A percentile compares a stretch with the other conserved stretches of the same genome.
phyloP scores from a whole-genome alignment of 2,888 invertebrate genomes.

The Caenorhabditis wallacei region DNA sequence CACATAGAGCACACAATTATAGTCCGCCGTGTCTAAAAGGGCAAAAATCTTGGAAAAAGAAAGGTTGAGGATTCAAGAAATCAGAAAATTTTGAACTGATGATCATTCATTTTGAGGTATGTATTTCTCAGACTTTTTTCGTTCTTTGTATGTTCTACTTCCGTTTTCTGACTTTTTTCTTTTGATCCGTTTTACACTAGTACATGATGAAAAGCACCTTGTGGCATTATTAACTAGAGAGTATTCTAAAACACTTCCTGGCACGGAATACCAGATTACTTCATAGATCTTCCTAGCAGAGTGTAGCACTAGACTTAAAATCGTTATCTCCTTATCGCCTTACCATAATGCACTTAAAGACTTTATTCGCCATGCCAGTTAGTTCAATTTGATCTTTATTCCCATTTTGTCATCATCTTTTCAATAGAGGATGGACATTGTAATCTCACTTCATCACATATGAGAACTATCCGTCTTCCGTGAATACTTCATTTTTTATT shows the following conservation, averaged over 20 bases:
- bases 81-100: not conserved
- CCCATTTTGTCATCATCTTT: no score
- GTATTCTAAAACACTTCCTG: not conserved
- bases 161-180: no score
- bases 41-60: not conserved
- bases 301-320: not conserved
- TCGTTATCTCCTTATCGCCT: not conserved
- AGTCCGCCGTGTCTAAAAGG: not conserved
- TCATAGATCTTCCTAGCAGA: not conserved
- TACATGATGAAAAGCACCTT: no score
- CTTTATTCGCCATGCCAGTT: no score
- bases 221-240: no score
- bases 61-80: not conserved
- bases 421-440: no score
- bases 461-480: not conserved
- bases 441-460: not conserved
- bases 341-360: not conserved
- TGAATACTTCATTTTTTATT: not conserved
- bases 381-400: no score
- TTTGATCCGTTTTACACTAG: no score
- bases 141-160: no score
- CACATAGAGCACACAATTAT: constrained; percentile 2
- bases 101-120: not conserved
- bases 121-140: no score
- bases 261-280: not conserved